Evolutionary conservation across 2,113 vertebrate genomes (phyloP).

Genomic region (Burhinus oedicnemus): DNA sequence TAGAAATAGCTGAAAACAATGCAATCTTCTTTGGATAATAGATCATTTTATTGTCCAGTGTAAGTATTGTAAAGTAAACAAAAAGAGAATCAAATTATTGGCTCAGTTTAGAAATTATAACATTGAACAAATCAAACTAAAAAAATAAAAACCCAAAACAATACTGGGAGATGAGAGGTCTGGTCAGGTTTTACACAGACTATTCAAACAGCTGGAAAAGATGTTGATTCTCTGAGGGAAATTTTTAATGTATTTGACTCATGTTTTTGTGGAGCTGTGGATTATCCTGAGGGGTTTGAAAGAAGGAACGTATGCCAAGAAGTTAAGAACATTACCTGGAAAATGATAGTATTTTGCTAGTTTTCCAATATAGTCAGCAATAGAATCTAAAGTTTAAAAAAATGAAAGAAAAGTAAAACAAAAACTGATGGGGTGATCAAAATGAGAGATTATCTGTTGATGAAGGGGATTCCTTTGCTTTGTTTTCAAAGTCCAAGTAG

Average conservation of each 20-base stretch:
- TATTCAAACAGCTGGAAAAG: conserved; percentile 87
- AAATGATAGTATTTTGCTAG: conserved; percentile 77
- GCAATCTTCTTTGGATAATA: conserved; percentile 37
- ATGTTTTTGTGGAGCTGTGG: conserved; percentile 80
- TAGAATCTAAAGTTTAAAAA: conserved; percentile 16
- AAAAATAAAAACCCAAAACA: conserved; percentile 78
- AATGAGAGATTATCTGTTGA: not conserved
- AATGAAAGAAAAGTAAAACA: not conserved
- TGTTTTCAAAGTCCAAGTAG: not conserved
- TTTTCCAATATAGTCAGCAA: conserved; percentile 75
- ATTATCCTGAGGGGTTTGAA: conserved; percentile 79
- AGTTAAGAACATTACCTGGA: conserved; percentile 84
- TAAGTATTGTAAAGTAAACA: conserved; percentile 67
- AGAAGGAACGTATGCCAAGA: conserved; percentile 75
- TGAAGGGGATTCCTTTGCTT: not conserved
- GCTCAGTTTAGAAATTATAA: conserved; percentile 74
- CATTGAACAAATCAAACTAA: conserved; percentile 77
- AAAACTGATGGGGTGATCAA: not conserved
- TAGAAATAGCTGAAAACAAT: conserved; percentile 57
- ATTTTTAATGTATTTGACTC: conserved; percentile 85
- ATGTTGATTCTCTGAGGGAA: conserved; percentile 83
- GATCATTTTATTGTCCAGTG: conserved; percentile 44
- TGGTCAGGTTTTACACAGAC: conserved; percentile 80
- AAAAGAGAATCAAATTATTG: conserved; percentile 52
- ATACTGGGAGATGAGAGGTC: conserved; percentile 77